Evolutionary conservation across 2,797 vertebrate species (phyloP).

Genomic region (Dallia pectoralis): DNA sequence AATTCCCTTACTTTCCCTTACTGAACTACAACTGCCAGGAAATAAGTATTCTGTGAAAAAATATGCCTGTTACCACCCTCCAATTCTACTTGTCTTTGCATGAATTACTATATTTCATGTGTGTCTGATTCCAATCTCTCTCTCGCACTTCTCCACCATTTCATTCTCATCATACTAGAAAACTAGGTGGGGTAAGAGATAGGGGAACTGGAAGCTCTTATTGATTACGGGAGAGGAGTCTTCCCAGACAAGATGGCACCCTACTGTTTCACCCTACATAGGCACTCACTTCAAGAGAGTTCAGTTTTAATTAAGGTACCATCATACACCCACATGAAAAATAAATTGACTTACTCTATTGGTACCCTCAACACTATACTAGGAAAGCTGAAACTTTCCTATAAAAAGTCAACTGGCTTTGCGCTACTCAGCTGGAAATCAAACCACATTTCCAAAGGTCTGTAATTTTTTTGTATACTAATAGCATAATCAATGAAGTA

Average conservation of each 20-base stretch:
- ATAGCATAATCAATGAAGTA: background rate
- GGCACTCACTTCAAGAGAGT: constrained; percentile 44
- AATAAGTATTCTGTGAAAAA: constrained; percentile 31
- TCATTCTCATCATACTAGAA: constrained; percentile 23
- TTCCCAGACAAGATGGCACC: constrained; percentile 47
- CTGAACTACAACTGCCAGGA: constrained; percentile 22
- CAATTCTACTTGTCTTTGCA: constrained; percentile 49
- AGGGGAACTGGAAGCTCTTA: constrained; percentile 46
- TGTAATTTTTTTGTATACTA: background rate
- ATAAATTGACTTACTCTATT: background rate
- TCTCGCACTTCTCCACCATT: background rate
- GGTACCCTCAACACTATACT: background rate
- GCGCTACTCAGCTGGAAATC: background rate
- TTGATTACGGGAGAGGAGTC: constrained; percentile 51
- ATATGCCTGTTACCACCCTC: constrained; percentile 29
- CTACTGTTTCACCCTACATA: constrained; percentile 26
- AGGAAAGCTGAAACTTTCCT: background rate
- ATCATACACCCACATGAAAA: constrained; percentile 28
- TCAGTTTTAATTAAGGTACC: constrained; percentile 47
- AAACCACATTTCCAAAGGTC: background rate
- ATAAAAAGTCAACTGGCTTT: background rate
- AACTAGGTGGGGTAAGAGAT: constrained; percentile 30
- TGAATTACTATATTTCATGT: constrained; percentile 56
- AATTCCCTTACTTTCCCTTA: constrained; percentile 19
- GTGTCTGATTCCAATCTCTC: constrained; percentile 34